A percentile compares a stretch with the other conserved stretches of the same genome.
These are phyloP conservation scores for Ennomos erosarius DNA, from an alignment of 2,888 invertebrate species.

Conservation along the genomic window DNA sequence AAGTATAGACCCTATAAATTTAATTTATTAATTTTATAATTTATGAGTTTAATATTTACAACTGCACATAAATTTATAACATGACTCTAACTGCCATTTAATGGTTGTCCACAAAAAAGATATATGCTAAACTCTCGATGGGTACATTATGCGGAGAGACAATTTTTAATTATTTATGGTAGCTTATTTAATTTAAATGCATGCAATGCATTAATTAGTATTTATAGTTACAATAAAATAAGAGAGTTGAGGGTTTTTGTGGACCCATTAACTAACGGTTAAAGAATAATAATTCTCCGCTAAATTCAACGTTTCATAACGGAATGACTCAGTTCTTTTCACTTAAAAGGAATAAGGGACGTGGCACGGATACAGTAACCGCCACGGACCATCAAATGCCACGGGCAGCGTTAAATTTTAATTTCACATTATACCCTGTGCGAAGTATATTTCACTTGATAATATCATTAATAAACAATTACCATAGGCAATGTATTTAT, in stretches of 20 bases:
- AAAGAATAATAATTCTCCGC: conserved; percentile 59
- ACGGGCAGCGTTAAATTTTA: conserved; percentile 62
- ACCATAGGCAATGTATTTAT: conserved; percentile 72
- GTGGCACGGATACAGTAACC: conserved; percentile 67
- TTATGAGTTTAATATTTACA: conserved; percentile 81
- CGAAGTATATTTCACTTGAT: conserved; percentile 75
- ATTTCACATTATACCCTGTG: conserved; percentile 79
- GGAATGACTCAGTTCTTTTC: conserved; percentile 79
- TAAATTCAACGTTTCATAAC: conserved; percentile 70
- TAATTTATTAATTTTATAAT: conserved; percentile 73
- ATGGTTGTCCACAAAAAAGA: conserved; percentile 43
- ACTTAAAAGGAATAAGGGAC: conserved; percentile 78
- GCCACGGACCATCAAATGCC: conserved; percentile 49
- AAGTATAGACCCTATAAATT: conserved; percentile 78
- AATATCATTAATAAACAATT: conserved; percentile 70
- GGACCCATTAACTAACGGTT: conserved; percentile 71
- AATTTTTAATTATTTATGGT: no score
- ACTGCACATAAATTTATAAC: conserved; percentile 66
- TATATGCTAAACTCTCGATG: background rate
- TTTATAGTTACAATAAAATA: no score
- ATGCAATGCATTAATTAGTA: no score
- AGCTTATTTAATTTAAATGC: no score
- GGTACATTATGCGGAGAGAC: no score
- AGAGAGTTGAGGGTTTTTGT: conserved; percentile 14
- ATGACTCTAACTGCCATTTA: conserved; percentile 72